Base-by-base conservation (phyloP, 2,797 vertebrate species). In the Pseudochaenichthys georgianus region DNA sequence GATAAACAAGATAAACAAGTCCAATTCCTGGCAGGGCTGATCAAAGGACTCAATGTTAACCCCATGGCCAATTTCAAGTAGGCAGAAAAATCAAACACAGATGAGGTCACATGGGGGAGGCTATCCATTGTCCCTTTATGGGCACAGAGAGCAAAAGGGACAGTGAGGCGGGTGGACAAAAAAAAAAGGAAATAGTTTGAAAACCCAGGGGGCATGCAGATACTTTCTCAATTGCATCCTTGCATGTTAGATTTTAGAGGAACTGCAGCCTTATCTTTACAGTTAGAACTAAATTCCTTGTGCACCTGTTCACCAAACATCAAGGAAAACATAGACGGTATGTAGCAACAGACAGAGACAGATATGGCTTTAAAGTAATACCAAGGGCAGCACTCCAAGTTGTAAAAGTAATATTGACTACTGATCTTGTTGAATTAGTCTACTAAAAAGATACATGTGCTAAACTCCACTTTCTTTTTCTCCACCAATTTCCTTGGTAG, bases 1-100 rank as follows among this genome's bases (percentile, higher is more conserved):
- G 94, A 95, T 94, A 94, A 94, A 94, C 92, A 92, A 94, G 92
- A 95, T 94, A 94, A 94, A 94, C 93, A 93, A 93, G 92, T 89
- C 89, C 91, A 89, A 93, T 94, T 94, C 89, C 91, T 94, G 91
- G 91, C 90, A 90, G 73, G 76, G 72, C 86, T 91, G 94, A 95
- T 95, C 94, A 95, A 95, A 95, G 94, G 80, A 81, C 82, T 80
- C 83, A 45, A 73, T 77, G 89, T 89, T 88, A 94, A 93, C 91
- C 88, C 90, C 83, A 86, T 90, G 88, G 92, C 91, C 88, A 93
- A 88, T 91, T 93, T 92, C 84, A 89, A 92, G 90, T 81, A 81
- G 90, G 86, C 87, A 93, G 73, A 83, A 87, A 92, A 92, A 94
- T 94, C 88, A 93, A 94, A 94, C 81, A 81, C 93, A 94, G 92